Evolutionary conservation across 1,140 invertebrate species (phyloP).

Genomic region (Helicoverpa zea): DNA sequence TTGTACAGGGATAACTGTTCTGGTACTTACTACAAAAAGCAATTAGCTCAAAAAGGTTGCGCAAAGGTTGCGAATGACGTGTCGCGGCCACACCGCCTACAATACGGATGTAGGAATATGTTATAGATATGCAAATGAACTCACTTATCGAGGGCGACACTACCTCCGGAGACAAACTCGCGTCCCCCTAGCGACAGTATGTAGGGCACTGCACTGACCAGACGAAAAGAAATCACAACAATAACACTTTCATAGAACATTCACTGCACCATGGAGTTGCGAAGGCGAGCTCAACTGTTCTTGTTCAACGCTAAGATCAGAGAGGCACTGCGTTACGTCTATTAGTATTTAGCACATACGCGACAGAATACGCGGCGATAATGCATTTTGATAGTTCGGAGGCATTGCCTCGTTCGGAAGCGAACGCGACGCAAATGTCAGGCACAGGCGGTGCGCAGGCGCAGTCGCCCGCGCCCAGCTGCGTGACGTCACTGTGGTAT

Average conservation of each 20-base stretch:
- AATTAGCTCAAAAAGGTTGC: conserved; percentile 64
- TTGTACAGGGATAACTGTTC: not conserved
- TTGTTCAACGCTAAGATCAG: conserved; percentile 77
- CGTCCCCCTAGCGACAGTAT: conserved; percentile 72
- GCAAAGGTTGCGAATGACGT: conserved; percentile 73
- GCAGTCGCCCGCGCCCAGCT: conserved; percentile 79
- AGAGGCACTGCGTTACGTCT: conserved; percentile 71
- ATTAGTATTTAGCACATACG: conserved; percentile 71
- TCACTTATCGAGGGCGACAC: conserved; percentile 74
- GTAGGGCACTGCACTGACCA: conserved; percentile 76
- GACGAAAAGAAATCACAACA: conserved; percentile 80
- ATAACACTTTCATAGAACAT: conserved; percentile 76
- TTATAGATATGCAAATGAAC: conserved; percentile 77
- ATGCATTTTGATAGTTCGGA: conserved; percentile 77
- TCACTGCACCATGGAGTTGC: conserved; percentile 69
- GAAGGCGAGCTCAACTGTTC: conserved; percentile 77
- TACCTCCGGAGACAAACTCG: conserved; percentile 72
- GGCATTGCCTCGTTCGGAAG: conserved; percentile 78
- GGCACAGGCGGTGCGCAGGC: conserved; percentile 72
- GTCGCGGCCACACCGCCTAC: conserved; percentile 73
- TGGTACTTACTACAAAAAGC: not conserved
- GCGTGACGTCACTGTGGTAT: conserved; percentile 83
- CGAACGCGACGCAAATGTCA: conserved; percentile 79
- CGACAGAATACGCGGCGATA: conserved; percentile 73
- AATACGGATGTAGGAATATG: conserved; percentile 69